Evolutionary conservation across 2,888 invertebrate genomes (phyloP).

Genomic region (Brachyptera putata): DNA sequence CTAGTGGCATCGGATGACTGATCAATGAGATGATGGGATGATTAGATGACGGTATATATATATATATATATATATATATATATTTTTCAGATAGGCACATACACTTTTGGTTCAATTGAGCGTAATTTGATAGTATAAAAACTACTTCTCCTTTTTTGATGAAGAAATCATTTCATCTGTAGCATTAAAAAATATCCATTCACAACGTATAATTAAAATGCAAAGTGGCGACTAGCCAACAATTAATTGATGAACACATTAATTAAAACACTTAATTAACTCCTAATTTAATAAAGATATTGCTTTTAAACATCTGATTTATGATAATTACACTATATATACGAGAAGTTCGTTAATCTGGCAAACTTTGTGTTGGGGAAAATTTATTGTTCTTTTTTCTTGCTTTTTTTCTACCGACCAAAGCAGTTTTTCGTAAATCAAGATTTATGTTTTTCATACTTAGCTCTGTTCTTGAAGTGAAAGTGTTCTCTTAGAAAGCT

Average conservation of each 20-base stretch:
- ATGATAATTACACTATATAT: conserved; percentile 1
- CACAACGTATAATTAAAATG: not conserved
- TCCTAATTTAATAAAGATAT: not conserved
- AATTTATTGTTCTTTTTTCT: not conserved
- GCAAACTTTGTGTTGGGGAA: not conserved
- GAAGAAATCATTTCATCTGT: too few relatives aligned
- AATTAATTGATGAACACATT: not conserved
- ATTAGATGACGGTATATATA: too few relatives aligned
- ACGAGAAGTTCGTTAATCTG: not conserved
- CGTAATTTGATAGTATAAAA: too few relatives aligned
- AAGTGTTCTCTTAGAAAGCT: too few relatives aligned
- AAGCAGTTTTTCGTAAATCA: not conserved
- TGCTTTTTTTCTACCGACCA: not conserved
- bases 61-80: too few relatives aligned
- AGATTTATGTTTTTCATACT: not conserved
- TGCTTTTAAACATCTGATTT: not conserved
- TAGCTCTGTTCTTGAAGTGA: not conserved
- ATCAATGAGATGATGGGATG: too few relatives aligned
- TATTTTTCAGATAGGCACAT: too few relatives aligned
- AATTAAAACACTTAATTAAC: not conserved
- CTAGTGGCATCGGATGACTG: too few relatives aligned
- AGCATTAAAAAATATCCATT: too few relatives aligned
- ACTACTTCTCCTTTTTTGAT: too few relatives aligned
- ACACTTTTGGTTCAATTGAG: too few relatives aligned
- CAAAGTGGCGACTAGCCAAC: conserved; percentile 7